Evolutionary conservation across 2,888 invertebrate genomes (phyloP), one percentile per base, ranked within the genome.

Genomic region (Steinernema scapterisci): DNA sequence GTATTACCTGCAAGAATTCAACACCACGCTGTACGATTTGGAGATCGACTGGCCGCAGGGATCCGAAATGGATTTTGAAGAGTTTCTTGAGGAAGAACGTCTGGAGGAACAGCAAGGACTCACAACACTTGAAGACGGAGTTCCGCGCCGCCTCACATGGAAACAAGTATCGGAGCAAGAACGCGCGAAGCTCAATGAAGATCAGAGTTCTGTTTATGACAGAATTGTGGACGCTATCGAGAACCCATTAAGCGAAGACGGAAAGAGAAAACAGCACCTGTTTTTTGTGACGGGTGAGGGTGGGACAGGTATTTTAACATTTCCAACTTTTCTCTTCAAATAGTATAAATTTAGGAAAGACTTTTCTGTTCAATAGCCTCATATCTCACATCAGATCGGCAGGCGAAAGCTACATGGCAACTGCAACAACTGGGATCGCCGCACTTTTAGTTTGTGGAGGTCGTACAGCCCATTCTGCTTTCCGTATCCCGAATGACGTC

Each of bases 221-320:
- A 3, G 21, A 6, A 21, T 54, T 5, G 11, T 25, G 5, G 54
- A 38, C 38, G 38, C 38, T 3, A 38, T 38, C 38, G 9, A 38
- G 5, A 9, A 38, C 38, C 38, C 38, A 3, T 9, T 38, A 6
- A 38, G 9, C 9, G 38, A 3, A 3, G 38, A 38, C 38, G 38
- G 38, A 38, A 6, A 3, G 9, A 3, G 38, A 38, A 38, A 38
- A 9, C 38, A 38, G 9, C 38, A 38, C 43, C 73, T 76, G 16
- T 73, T 73, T 19, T 71, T 71, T 13, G 16, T 76, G 9, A 23
- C 63, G 45, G 76, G 56, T 3, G 43, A 45, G 19, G 76, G 76
- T 43, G 76, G 76, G 0, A 70, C 70, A 9, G 76, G 76, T 54
- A 25, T n/a, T n/a, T n/a, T n/a, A n/a, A n/a, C n/a, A n/a, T n/a